Base-by-base conservation (phyloP, 2,113 vertebrate genomes). In the Chinchilla lanigera region DNA sequence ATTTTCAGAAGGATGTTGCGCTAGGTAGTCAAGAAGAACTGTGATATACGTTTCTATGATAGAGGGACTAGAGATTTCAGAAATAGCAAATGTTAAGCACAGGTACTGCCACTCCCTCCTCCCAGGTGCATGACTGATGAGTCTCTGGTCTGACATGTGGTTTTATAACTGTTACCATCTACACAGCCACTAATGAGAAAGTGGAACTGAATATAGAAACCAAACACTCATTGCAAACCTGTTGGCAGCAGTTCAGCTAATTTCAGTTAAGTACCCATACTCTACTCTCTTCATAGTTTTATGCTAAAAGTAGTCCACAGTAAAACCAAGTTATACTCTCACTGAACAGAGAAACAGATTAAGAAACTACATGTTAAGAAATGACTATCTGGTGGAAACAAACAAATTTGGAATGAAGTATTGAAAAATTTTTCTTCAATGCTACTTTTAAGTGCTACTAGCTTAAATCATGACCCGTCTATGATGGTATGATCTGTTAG, bases 61-160 rank as follows among this genome's bases (percentile, higher is more conserved):
- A 4, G 0, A 41, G 12, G 22, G 22, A 33, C 1, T 35, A 93
- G 10, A 13, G 22, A 80, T 50, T 41, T 85, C 1, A 88, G 54
- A 92, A 50, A 65, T 22, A 77, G 11, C 26, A 75, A 75, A 77
- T 58, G 22, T 6, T 44, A 54, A 92, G 26, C 5, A 28, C 5
- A 33, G 11, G 5, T 13, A 30, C 6, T 19, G 16, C 11, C 16
- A 63, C 4, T 80, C 19, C 2, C 67, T 47, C 4, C 47, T 63
- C 20, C 7, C 26, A 33, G 44, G 2, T 60, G 8, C 35, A 35
- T 10, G n/a, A 30, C n/a, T 75, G 20, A 33, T 3, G 26, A 38
- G 1, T 16, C 54, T 47, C 61, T 81, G 38, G 7, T 5, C 0
- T 3, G 12, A 3, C 3, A 26, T 20, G 7, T 71, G 3, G 10